These are phyloP conservation scores for Myxocyprinus asiaticus DNA, from an alignment of 2,113 vertebrate species.

Conservation along the genomic window DNA sequence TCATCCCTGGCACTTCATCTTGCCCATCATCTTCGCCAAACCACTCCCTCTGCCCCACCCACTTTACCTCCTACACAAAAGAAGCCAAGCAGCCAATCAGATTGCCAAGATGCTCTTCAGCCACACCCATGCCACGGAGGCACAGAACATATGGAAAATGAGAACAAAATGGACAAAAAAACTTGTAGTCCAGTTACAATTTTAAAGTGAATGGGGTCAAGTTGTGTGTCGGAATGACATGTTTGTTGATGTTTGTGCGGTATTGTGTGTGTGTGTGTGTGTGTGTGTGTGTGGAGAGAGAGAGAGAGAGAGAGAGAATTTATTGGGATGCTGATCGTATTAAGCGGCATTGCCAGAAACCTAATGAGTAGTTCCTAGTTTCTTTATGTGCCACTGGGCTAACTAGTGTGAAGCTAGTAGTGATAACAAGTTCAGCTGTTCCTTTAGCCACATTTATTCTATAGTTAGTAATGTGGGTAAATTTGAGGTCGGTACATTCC, in stretches of 20 bases:
- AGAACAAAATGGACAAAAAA: conserved; percentile 37
- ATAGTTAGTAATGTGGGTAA: background rate
- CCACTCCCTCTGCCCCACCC: conserved; percentile 10
- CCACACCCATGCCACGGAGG: conserved; percentile 52
- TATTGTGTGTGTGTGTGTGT: conserved; percentile 34
- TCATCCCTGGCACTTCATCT: conserved; percentile 59
- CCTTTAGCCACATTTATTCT: conserved; percentile 22
- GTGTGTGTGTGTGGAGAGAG: conserved; percentile 18
- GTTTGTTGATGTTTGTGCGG: conserved; percentile 50
- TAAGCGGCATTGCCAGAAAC: background rate
- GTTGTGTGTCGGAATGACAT: conserved; percentile 46
- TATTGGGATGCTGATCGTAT: background rate
- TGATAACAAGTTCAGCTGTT: conserved; percentile 14
- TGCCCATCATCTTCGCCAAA: conserved; percentile 23
- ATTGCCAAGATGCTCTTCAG: conserved; percentile 57
- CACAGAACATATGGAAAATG: conserved; percentile 2
- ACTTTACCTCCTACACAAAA: conserved; percentile 37
- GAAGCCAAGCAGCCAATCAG: conserved; percentile 62
- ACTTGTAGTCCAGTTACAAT: conserved; percentile 38
- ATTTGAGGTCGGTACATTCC: conserved; percentile 34
- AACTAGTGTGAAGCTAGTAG: background rate
- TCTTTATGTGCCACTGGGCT: conserved; percentile 13
- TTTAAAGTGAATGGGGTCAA: conserved; percentile 50
- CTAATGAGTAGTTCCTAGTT: background rate
- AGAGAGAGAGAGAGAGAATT: background rate